Conservation (phyloP, 1,140 invertebrate species). For the Galleria mellonella region DNA sequence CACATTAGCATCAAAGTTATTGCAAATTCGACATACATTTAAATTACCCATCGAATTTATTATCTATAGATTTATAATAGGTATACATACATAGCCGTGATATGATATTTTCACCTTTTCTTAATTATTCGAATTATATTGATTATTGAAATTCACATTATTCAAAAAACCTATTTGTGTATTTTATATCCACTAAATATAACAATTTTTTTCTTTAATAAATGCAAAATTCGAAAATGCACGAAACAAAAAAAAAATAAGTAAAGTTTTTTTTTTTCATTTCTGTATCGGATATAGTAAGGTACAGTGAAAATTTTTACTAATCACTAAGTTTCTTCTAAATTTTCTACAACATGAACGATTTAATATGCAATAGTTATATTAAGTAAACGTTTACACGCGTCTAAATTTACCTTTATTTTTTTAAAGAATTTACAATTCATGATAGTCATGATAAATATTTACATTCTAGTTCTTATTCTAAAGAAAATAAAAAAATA, state of each 20-base stretch:
- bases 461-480: slow-evolving; percentile 44
- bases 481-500: slow-evolving; percentile 4
- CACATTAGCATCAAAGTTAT: slow-evolving; percentile 5
- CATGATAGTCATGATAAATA: slow-evolving; percentile 51
- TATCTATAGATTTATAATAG: slow-evolving; percentile 22
- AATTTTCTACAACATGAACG: slow-evolving; percentile 67
- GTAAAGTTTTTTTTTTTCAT: neutral
- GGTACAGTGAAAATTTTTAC: slow-evolving; percentile 48
- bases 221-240: slow-evolving; percentile 29
- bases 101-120: slow-evolving; percentile 54
- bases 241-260: slow-evolving; percentile 9
- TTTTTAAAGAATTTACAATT: slow-evolving; percentile 54
- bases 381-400: slow-evolving; percentile 50
- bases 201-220: slow-evolving; percentile 8
- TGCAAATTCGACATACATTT: slow-evolving; percentile 20
- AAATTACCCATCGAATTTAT: slow-evolving; percentile 10
- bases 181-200: slow-evolving; percentile 20
- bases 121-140: slow-evolving; percentile 7
- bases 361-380: slow-evolving; percentile 56
- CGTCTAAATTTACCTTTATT: slow-evolving; percentile 34
- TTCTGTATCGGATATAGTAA: slow-evolving; percentile 1
- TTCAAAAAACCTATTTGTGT: slow-evolving; percentile 8
- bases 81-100: slow-evolving; percentile 59
- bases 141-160: slow-evolving; percentile 3
- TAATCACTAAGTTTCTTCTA: slow-evolving; percentile 43